phyloP scores from a whole-genome alignment of 2,888 invertebrate species.

The Reticulitermes lucifugus region DNA sequence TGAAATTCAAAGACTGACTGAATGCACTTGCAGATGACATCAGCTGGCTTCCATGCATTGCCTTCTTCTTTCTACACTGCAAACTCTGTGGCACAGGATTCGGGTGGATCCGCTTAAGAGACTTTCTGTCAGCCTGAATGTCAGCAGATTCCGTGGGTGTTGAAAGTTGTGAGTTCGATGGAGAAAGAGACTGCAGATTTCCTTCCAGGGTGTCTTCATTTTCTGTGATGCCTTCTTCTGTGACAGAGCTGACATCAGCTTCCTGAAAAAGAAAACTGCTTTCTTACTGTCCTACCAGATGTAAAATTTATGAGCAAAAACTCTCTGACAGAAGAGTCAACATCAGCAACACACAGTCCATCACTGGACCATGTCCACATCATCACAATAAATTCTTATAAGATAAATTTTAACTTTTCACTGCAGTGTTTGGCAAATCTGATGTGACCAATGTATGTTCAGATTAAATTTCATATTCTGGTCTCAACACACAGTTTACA shows the following conservation, averaged over 20 bases:
- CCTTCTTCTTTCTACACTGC: neutral
- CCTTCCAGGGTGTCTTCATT: constrained; percentile 28
- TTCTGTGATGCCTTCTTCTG: neutral
- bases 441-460: too few species aligned
- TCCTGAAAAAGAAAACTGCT: neutral
- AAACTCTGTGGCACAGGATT: neutral
- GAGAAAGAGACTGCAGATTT: neutral
- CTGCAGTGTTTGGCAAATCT: too few species aligned
- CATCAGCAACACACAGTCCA: too few species aligned
- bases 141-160: neutral
- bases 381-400: too few species aligned
- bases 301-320: too few species aligned
- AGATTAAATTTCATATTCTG: too few species aligned
- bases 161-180: neutral
- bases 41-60: neutral
- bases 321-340: too few species aligned
- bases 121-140: neutral
- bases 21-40: neutral
- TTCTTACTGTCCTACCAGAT: too few species aligned
- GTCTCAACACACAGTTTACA: too few species aligned
- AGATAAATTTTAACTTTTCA: too few species aligned
- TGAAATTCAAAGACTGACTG: neutral
- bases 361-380: too few species aligned
- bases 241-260: neutral
- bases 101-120: neutral